phyloP scores from a whole-genome alignment of 1,140 invertebrate species.

The Drosophila orosa region DNA sequence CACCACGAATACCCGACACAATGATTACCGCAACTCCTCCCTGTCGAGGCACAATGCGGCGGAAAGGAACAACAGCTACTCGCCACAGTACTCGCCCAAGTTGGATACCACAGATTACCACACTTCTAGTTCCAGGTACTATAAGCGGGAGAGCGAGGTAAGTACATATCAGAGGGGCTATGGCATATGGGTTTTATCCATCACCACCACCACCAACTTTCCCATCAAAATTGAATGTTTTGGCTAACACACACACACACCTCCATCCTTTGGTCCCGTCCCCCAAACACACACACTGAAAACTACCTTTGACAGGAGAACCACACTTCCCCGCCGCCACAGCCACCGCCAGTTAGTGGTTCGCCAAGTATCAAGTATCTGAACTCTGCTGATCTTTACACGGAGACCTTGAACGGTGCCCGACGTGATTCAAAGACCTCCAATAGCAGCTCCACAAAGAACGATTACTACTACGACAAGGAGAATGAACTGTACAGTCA shows the following conservation, averaged over 20 bases:
- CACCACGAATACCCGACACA: conserved; percentile 72
- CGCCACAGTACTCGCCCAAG: conserved; percentile 80
- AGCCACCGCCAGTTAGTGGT: conserved; percentile 40
- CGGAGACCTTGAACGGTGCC: conserved; percentile 44
- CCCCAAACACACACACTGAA: conserved; percentile 62
- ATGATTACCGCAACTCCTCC: conserved; percentile 77
- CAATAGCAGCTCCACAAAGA: conserved; percentile 75
- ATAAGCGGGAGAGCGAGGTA: conserved; percentile 83
- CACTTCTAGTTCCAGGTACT: conserved; percentile 77
- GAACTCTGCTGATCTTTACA: conserved; percentile 77
- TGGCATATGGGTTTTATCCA: conserved; percentile 41
- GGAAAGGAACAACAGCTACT: conserved; percentile 78
- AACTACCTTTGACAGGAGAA: conserved; percentile 79
- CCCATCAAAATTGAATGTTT: conserved; percentile 72
- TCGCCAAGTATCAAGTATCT: conserved; percentile 75
- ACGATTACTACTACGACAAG: conserved; percentile 84
- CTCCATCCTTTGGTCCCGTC: conserved; percentile 18
- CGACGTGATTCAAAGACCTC: conserved; percentile 79
- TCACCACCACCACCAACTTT: conserved; percentile 40
- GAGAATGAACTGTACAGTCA: conserved; percentile 79
- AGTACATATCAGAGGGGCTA: conserved; percentile 29
- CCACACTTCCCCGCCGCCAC: conserved; percentile 64
- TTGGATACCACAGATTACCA: conserved; percentile 78
- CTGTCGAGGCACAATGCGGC: conserved; percentile 63
- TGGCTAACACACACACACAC: conserved; percentile 57